Evolutionary conservation across 2,888 invertebrate species (phyloP), one percentile per base, ranked within the genome.

Genomic region (Ornithoptera alexandrae): DNA sequence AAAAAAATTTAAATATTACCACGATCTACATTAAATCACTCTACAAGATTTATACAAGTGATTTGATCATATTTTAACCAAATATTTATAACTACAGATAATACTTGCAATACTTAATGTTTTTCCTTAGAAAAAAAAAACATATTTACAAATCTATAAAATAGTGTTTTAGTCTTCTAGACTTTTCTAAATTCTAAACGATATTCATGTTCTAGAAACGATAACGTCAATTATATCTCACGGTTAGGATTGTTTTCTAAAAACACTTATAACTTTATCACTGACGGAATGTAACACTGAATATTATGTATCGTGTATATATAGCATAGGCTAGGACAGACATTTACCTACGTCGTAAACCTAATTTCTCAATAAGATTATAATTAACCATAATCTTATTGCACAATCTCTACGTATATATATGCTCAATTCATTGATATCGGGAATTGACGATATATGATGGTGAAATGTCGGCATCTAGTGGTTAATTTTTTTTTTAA

Each of bases 101-200:
- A 20, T 62, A 20, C 5, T 65, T 24, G 24, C 15, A 66, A 62
- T 59, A 24, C 17, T 66, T 61, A 62, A 3, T 46, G 17, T 58
- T 63, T 67, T 61, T 39, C 7, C 39, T 46, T 15, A 42, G 50
- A 58, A 60, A 58, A 57, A 58, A 60, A 61, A 63, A 64, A 36
- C 36, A 42, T 71, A 67, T 71, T 57, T 65, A 71, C 67, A 71
- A 64, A 62, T 68, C 65, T 62, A 67, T 64, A 67, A 67, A 67
- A 67, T 70, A 67, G 60, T 24, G 62, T 53, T 67, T 66, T 63
- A 66, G 63, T 70, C 63, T 70, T 70, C 58, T 70, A 70, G 70
- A 70, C 70, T 59, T 69, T 62, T 66, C 67, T 70, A 70, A 70
- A 67, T 63, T 59, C 66, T 70, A 70, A 58, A 67, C 70, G 67